Conservation (phyloP, 2,888 invertebrate genomes). For the Nycteola revayana region DNA sequence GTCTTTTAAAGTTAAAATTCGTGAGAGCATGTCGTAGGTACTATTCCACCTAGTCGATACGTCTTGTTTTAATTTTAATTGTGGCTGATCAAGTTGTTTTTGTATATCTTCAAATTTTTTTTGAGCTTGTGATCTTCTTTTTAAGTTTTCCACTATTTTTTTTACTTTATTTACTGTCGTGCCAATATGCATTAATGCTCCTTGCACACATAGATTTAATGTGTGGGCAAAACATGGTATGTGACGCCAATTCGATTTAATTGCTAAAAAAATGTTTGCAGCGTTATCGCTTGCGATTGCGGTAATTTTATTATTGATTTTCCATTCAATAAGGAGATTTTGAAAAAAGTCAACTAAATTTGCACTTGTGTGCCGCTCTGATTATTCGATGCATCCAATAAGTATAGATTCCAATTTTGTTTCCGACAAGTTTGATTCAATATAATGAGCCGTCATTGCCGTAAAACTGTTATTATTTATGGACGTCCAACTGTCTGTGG, state of each 20-base stretch:
- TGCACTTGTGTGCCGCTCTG: no score
- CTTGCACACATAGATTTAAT: background rate
- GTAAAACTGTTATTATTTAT: conserved; percentile 1
- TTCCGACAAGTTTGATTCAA: background rate
- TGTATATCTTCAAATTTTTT: conserved; percentile 1
- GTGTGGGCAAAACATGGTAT: conserved; percentile 1
- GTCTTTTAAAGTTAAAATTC: conserved; percentile 7
- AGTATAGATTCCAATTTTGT: background rate
- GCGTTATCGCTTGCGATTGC: conserved; percentile 4
- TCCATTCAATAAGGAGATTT: conserved; percentile 1
- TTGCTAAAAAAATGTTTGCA: conserved; percentile 2
- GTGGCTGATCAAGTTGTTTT: conserved; percentile 4
- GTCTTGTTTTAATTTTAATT: conserved; percentile 8
- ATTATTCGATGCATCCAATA: no score
- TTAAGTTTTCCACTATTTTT: conserved; percentile 2
- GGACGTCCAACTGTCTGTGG: conserved; percentile 8
- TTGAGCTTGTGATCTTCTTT: conserved; percentile 2
- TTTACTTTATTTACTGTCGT: conserved; percentile 4
- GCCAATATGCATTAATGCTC: background rate
- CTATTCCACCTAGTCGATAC: conserved; percentile 9
- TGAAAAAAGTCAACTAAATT: background rate
- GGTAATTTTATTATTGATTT: conserved; percentile 4
- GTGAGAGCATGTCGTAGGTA: conserved; percentile 9
- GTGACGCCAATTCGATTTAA: conserved; percentile 1
- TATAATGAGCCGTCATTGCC: conserved; percentile 1